A percentile compares a stretch with the other conserved stretches of the same genome.
Conservation (phyloP, 2,888 invertebrate genomes). For the Zelleria hepariella region DNA sequence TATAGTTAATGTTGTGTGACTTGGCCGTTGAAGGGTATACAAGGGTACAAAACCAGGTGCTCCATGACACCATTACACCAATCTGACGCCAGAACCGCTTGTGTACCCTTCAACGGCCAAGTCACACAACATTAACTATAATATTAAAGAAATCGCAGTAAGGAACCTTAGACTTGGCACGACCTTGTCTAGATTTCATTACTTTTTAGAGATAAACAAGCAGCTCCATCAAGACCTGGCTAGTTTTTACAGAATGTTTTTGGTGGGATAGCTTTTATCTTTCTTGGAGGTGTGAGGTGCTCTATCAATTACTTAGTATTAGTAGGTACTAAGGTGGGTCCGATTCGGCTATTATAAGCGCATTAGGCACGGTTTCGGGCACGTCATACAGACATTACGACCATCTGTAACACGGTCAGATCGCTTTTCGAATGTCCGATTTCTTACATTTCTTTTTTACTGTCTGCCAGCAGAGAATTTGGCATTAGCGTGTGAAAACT, state of each 20-base stretch:
- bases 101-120: too few relatives aligned
- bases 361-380: conserved; percentile 58
- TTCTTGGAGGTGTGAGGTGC: conserved; percentile 23
- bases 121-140: too few relatives aligned
- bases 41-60: too few relatives aligned
- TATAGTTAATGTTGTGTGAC: too few relatives aligned
- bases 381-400: conserved; percentile 63
- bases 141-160: too few relatives aligned
- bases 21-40: too few relatives aligned
- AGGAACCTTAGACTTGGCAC: too few relatives aligned
- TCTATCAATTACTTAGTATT: conserved; percentile 66
- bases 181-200: too few relatives aligned
- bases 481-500: conserved; percentile 51
- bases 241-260: background rate
- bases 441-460: conserved; percentile 33
- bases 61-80: too few relatives aligned
- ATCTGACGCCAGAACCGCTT: too few relatives aligned
- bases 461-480: conserved; percentile 40
- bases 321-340: conserved; percentile 42
- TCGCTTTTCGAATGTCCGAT: conserved; percentile 58
- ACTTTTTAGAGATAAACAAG: too few relatives aligned
- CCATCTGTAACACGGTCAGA: conserved; percentile 65
- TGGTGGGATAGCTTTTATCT: background rate
- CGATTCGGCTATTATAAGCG: conserved; percentile 61
- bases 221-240: background rate